A percentile compares a stretch with the other conserved stretches of the same genome.
These are phyloP conservation scores for Microtus richardsoni DNA, from an alignment of 2,113 vertebrate species.

Conservation along the genomic window DNA sequence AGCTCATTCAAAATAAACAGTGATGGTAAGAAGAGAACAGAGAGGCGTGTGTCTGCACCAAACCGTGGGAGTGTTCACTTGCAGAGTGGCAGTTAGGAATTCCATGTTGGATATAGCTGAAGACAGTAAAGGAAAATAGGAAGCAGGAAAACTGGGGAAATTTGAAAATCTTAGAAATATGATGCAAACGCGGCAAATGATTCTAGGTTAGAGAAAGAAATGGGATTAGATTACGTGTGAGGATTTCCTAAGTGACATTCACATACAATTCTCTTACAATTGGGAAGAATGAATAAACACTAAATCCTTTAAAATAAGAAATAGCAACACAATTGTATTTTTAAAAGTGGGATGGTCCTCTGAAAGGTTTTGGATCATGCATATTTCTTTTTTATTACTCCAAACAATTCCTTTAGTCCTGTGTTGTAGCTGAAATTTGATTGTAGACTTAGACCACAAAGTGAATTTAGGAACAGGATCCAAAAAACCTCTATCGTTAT, in stretches of 20 bases:
- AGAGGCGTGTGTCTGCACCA: background rate
- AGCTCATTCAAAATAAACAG: conserved; percentile 22
- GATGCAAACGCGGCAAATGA: background rate
- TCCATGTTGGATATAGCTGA: background rate
- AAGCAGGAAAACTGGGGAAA: background rate
- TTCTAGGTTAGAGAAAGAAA: background rate
- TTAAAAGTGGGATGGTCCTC: background rate
- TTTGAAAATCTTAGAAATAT: background rate
- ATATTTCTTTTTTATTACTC: conserved; percentile 41
- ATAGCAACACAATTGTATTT: background rate
- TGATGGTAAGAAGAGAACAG: background rate
- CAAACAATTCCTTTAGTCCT: background rate
- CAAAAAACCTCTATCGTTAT: background rate
- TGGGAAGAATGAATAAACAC: background rate
- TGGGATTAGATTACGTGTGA: background rate
- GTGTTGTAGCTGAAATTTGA: background rate
- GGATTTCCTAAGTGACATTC: background rate
- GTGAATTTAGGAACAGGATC: background rate
- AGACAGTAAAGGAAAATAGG: background rate
- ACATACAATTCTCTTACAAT: background rate
- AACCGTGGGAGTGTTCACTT: conserved; percentile 11
- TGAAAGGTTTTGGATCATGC: background rate
- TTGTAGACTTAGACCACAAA: background rate
- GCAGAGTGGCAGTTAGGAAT: background rate
- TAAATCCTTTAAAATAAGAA: conserved; percentile 15